Evolutionary conservation across 2,113 vertebrate species (phyloP).

Genomic region (Zingel zingel): DNA sequence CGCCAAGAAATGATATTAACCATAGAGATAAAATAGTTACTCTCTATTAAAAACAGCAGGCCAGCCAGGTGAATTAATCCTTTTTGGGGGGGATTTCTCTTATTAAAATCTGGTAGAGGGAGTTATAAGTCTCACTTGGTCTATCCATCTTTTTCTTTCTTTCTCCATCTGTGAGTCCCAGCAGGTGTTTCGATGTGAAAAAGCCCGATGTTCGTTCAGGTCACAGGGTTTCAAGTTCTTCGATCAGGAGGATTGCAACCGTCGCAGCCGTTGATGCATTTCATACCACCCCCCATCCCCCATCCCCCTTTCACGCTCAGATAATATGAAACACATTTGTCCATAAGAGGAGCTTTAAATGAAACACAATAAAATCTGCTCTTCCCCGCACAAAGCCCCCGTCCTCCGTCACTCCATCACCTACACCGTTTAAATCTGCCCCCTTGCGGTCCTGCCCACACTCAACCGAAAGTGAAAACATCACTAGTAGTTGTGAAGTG

Average conservation of each 20-base stretch:
- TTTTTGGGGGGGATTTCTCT: slow-evolving; percentile 62
- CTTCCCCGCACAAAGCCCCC: slow-evolving; percentile 10
- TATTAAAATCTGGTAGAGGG: slow-evolving; percentile 68
- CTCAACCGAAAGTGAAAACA: slow-evolving; percentile 53
- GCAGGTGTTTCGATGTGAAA: slow-evolving; percentile 67
- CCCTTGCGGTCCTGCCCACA: slow-evolving; percentile 15
- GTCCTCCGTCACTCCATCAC: slow-evolving; percentile 41
- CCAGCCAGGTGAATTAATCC: slow-evolving; percentile 68
- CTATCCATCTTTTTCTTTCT: slow-evolving; percentile 55
- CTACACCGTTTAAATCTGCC: slow-evolving; percentile 48
- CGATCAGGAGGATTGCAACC: slow-evolving; percentile 47
- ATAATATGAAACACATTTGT: slow-evolving; percentile 79
- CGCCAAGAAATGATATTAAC: slow-evolving; percentile 70
- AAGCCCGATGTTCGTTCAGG: slow-evolving; percentile 35
- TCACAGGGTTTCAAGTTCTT: slow-evolving; percentile 62
- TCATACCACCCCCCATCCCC: slow-evolving; percentile 10
- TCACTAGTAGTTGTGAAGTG: slow-evolving; percentile 57
- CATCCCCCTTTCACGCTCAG: slow-evolving; percentile 16
- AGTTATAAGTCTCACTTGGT: slow-evolving; percentile 70
- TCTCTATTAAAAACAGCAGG: slow-evolving; percentile 74
- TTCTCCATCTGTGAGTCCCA: slow-evolving; percentile 66
- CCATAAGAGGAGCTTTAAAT: slow-evolving; percentile 41
- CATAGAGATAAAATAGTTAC: slow-evolving; percentile 77
- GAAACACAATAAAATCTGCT: slow-evolving; percentile 52
- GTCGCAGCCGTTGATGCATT: slow-evolving; percentile 51